Base-by-base conservation (phyloP, 2,888 invertebrate species). In the Geotrupes spiniger region DNA sequence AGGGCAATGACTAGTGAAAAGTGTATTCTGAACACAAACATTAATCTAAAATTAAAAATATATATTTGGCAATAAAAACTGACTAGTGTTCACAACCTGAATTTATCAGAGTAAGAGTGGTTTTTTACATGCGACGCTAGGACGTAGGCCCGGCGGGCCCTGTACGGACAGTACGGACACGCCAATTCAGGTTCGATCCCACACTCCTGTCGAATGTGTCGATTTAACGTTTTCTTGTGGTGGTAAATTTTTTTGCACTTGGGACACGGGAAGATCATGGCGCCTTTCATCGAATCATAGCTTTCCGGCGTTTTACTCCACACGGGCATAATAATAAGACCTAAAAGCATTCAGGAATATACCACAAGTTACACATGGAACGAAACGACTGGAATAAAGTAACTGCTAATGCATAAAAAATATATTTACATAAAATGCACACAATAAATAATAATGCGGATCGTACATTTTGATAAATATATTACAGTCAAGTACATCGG, bases 151-250 rank as follows among this genome's bases (percentile, higher is more conserved):
- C 77, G 71, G 53, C 71, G 84, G 55, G 89, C 88, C 63, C 81
- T 80, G 74, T 86, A 85, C 60, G 81, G 73, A 74, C 89, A 89
- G 72, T 84, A 79, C 31, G 46, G 51, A 17, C 54, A 54, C 8
- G 42, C 39, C 51, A 77, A 77, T 33, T 69, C 67, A 2, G 77
- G 75, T 49, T 75, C 75, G 51, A 75, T 74, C 4, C 78, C 78
- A 56, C 79, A 79, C 54, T 78, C 78, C 49, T 76, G 74, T 28
- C 69, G 65, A 46, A 76, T 61, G 55, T 78, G 78, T 8, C 77
- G 65, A 48, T 68, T 72, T 1, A 78, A 61, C 2, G 76, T 77
- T 59, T 77, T 77, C 59, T 73, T 69, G 54, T 77, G 75, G 49
- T 75, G 74, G 62, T 77, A 78, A 29, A 73, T 66, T 51, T 76